Evolutionary conservation across 2,113 vertebrate genomes (phyloP).

Genomic region (Lanius collurio): DNA sequence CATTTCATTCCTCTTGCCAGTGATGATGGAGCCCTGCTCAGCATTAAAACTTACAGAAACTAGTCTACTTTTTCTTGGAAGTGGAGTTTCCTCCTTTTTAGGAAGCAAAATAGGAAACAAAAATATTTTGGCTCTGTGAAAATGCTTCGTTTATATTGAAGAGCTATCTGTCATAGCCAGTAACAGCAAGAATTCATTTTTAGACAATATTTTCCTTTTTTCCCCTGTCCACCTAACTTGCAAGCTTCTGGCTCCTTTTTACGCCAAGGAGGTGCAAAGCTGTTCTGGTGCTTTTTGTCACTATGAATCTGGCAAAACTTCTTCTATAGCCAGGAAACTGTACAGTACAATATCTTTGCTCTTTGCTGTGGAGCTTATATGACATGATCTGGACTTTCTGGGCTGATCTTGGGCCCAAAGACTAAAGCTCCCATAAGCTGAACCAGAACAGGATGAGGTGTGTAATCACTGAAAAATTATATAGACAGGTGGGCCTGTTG

Average conservation of each 20-base stretch:
- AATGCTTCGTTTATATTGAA: not conserved
- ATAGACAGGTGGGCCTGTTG: not conserved
- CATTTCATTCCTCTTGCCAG: conserved; percentile 26
- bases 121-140: not conserved
- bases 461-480: not conserved
- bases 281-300: not conserved
- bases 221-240: not conserved
- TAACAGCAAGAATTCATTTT: not conserved
- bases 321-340: not conserved
- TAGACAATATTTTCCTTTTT: not conserved
- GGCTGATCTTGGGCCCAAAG: not conserved
- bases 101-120: not conserved
- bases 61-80: not conserved
- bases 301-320: not conserved
- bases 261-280: not conserved
- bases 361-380: not conserved
- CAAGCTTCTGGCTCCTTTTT: not conserved
- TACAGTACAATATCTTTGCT: not conserved
- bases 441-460: not conserved
- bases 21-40: not conserved
- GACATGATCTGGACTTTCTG: not conserved
- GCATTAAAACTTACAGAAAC: not conserved
- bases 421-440: not conserved
- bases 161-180: not conserved
- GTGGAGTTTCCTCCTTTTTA: not conserved